Evolutionary conservation across 2,888 invertebrate genomes (phyloP).

Genomic region (Chelonus formosanus): DNA sequence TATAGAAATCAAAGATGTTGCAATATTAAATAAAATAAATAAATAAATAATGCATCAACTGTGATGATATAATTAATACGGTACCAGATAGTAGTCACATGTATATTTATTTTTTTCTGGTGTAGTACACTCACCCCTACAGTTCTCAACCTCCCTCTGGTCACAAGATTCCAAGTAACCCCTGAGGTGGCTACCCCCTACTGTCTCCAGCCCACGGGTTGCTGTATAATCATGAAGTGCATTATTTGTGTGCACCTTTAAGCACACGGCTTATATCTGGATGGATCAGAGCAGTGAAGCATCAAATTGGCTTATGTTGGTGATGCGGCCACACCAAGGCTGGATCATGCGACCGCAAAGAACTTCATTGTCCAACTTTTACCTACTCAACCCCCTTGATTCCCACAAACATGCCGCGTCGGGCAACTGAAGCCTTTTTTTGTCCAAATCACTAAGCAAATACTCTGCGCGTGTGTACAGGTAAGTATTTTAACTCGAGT

Average conservation of each 20-base stretch:
- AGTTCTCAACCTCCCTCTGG: conserved; percentile 33
- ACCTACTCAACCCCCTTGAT: conserved; percentile 18
- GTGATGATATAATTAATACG: too few species aligned
- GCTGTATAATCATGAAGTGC: conserved; percentile 37
- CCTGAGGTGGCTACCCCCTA: conserved; percentile 23
- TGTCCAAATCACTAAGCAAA: conserved; percentile 20
- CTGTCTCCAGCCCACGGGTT: conserved; percentile 36
- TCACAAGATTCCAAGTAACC: conserved; percentile 10
- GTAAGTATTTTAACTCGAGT: conserved; percentile 13
- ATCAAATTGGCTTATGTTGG: conserved; percentile 62
- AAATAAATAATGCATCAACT: too few species aligned
- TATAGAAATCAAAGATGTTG: too few species aligned
- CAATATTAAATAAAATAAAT: too few species aligned
- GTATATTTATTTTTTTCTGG: too few species aligned
- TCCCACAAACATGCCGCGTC: not conserved
- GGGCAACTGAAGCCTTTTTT: conserved; percentile 9
- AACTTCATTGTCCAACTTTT: conserved; percentile 32
- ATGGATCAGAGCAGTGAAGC: conserved; percentile 57
- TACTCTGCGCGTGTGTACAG: conserved; percentile 27
- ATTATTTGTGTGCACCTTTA: conserved; percentile 36
- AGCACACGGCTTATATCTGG: conserved; percentile 47
- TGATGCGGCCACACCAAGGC: conserved; percentile 40
- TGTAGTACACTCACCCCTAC: too few species aligned
- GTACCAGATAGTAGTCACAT: too few species aligned
- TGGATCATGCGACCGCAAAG: conserved; percentile 33